phyloP scores from a whole-genome alignment of 2,888 invertebrate genomes.

The Malacosoma neustria region DNA sequence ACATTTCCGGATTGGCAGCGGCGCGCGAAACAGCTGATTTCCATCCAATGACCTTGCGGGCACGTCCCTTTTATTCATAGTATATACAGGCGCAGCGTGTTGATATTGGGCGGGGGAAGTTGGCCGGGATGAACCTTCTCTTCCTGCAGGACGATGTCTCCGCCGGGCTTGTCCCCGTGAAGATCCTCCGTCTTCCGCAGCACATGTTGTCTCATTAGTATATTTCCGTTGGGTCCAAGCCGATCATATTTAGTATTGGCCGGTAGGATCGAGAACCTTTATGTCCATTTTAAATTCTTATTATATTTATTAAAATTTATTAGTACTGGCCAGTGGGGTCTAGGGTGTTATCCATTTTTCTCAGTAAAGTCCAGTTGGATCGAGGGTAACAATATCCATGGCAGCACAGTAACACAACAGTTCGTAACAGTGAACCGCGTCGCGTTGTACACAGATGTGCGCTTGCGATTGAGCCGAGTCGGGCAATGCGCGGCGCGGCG shows the following conservation, averaged over 20 bases:
- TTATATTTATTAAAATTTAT: conserved; percentile 28
- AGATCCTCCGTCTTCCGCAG: conserved; percentile 60
- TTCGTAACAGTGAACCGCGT: conserved; percentile 37
- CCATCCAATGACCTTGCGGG: conserved; percentile 59
- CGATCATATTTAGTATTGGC: conserved; percentile 59
- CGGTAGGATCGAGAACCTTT: conserved; percentile 54
- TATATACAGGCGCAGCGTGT: conserved; percentile 50
- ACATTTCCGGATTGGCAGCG: conserved; percentile 54
- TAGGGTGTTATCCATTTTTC: conserved; percentile 48
- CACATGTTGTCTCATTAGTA: conserved; percentile 61
- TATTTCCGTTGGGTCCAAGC: conserved; percentile 63
- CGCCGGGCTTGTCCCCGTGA: conserved; percentile 55
- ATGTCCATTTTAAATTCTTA: conserved; percentile 34
- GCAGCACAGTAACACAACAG: conserved; percentile 51
- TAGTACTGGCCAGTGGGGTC: conserved; percentile 62
- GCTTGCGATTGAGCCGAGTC: conserved; percentile 42
- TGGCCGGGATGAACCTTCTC: conserved; percentile 37
- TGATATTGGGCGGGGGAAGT: conserved; percentile 25
- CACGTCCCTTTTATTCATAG: conserved; percentile 49
- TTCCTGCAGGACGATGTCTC: conserved; percentile 67
- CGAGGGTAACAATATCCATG: conserved; percentile 63
- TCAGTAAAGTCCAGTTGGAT: conserved; percentile 67
- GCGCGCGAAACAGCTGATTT: conserved; percentile 61
- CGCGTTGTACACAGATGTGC: conserved; percentile 35
- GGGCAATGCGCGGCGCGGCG: conserved; percentile 52